Base-by-base conservation (phyloP, 2,888 invertebrate species). In the Gibbula magus region DNA sequence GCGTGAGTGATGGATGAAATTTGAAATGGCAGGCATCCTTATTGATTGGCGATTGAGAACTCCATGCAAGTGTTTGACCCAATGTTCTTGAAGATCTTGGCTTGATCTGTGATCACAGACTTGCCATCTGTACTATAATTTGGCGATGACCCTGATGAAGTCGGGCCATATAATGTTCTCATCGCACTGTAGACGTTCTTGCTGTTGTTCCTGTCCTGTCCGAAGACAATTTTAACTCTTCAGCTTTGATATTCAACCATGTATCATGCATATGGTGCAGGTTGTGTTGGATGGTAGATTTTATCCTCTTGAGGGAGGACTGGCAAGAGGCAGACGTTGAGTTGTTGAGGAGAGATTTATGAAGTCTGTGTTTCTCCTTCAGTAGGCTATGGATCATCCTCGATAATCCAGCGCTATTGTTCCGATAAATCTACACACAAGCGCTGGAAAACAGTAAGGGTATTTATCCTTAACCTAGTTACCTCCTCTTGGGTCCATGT, bases 21-120 rank as follows among this genome's bases (percentile, higher is more conserved):
- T 8, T 45, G 78, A 67, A 16, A 53, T 75, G 39, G 61, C 29
- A 20, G 54, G 39, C 22, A 78, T 80, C 13, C 76, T 82, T 56
- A 66, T 16, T 8, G 79, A 79, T 22, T 76, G 78, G 16, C 80
- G 8, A 75, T 82, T 83, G 0, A 83, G 82, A 16, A 52, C n/a
- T 13, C 3, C n/a, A n/a, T 80, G 52, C 22, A 83, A 83, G 77
- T 84, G 81, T 56, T 82, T 80, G 4, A 83, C 78, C 80, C 67
- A 83, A n/a, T 81, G 75, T 52, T 84, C 54, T n/a, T n/a, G 32
- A 83, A 78, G 7, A 79, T 79, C 52, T 82, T 22, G 16, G 29
- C 76, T 53, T 79, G 78, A 5, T 81, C 82, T 2, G 75, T 78
- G 29, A 82, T 29, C 22, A 83, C 77, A 16, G 56, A 77, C 8